A percentile compares a stretch with the other conserved stretches of the same genome.
Evolutionary conservation across 2,797 vertebrate genomes (phyloP).

Genomic region (Phoxinus dragarum): DNA sequence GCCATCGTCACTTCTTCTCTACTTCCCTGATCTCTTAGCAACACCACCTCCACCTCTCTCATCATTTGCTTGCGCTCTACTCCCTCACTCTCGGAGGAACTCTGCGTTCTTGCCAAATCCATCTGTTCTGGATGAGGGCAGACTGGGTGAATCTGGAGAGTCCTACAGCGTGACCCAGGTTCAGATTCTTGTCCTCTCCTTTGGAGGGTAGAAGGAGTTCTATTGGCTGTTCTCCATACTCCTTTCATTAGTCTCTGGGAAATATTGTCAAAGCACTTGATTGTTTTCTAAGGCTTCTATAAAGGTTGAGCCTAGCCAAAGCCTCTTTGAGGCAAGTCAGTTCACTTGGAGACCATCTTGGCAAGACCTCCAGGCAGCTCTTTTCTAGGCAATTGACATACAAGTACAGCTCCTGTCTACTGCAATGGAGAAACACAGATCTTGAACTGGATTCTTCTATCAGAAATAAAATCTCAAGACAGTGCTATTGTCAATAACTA

Average conservation of each 20-base stretch:
- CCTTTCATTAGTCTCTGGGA: slow-evolving; percentile 21
- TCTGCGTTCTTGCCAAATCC: slow-evolving; percentile 32
- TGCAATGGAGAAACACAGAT: not conserved
- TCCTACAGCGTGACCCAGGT: slow-evolving; percentile 27
- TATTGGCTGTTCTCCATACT: not conserved
- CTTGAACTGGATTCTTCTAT: not conserved
- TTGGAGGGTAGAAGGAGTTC: not conserved
- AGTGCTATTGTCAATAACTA: not conserved
- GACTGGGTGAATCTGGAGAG: slow-evolving; percentile 38
- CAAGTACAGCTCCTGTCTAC: not conserved
- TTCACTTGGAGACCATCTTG: slow-evolving; percentile 30
- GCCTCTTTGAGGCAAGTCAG: slow-evolving; percentile 7
- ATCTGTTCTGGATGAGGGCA: slow-evolving; percentile 41
- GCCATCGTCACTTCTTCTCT: slow-evolving; percentile 39
- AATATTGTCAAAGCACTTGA: slow-evolving; percentile 13
- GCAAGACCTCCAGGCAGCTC: not conserved
- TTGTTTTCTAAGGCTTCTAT: slow-evolving; percentile 26
- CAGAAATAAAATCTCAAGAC: not conserved
- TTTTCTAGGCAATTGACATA: not conserved
- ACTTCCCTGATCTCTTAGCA: slow-evolving; percentile 70
- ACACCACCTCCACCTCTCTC: slow-evolving; percentile 60
- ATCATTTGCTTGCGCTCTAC: not conserved
- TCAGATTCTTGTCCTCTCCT: slow-evolving; percentile 20
- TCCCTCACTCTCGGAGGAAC: slow-evolving; percentile 55
- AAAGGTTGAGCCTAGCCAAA: slow-evolving; percentile 22